phyloP scores from a whole-genome alignment of 2,797 vertebrate species.

The Liparis tanakae region DNA sequence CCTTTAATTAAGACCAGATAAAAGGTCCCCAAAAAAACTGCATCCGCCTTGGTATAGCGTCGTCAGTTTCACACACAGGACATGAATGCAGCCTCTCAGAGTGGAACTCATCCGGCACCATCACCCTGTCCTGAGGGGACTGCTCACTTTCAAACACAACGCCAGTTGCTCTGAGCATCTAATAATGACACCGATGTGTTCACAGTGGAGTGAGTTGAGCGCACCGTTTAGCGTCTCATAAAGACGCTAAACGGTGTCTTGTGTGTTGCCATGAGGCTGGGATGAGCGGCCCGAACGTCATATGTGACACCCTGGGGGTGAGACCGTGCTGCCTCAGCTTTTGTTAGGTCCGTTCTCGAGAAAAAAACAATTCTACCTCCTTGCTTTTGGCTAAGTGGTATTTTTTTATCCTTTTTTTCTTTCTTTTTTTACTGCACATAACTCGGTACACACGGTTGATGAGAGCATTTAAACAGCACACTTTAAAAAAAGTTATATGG shows the following conservation, averaged over 20 bases:
- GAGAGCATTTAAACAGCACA: conserved; percentile 22
- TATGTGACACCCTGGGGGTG: not conserved
- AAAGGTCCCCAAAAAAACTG: no score
- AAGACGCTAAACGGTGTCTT: not conserved
- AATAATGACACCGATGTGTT: not conserved
- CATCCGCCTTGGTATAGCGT: no score
- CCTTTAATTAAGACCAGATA: no score
- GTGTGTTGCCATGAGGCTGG: not conserved
- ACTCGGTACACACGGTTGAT: not conserved
- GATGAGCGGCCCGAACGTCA: not conserved
- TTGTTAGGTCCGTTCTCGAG: not conserved
- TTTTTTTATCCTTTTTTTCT: not conserved
- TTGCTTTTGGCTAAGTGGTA: not conserved
- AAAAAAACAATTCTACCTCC: not conserved
- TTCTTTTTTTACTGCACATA: not conserved
- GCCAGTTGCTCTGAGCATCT: not conserved
- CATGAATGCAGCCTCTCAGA: not conserved
- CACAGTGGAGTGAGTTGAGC: not conserved
- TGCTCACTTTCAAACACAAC: not conserved
- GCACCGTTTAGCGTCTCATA: not conserved
- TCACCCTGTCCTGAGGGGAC: not conserved
- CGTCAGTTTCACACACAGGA: not conserved
- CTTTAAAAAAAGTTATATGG: conserved; percentile 35
- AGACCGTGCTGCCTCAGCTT: not conserved
- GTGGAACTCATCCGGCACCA: not conserved